These are phyloP conservation scores for Mobula hypostoma DNA, from an alignment of 2,113 vertebrate genomes.

Conservation along the genomic window DNA sequence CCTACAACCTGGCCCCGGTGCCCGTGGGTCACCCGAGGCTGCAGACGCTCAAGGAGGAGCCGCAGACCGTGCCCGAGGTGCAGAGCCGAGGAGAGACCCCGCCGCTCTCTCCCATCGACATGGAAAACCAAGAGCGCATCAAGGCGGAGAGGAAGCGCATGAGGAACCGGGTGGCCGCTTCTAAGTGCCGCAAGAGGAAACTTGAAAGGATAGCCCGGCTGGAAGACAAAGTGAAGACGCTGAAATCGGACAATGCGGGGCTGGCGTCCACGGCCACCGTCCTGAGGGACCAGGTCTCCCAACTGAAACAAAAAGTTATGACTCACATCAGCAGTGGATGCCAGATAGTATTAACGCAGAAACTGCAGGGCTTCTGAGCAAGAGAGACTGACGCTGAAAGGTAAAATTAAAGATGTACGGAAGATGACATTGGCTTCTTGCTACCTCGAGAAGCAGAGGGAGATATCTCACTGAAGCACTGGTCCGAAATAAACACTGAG, in stretches of 20 bases:
- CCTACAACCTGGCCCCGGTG: conserved; percentile 64
- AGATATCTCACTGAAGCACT: background rate
- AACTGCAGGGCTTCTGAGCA: conserved; percentile 68
- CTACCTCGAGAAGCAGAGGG: background rate
- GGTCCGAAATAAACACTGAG: no score
- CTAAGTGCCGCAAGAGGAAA: conserved; percentile 83
- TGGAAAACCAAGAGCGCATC: conserved; percentile 82
- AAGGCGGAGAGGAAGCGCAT: conserved; percentile 83
- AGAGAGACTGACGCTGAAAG: background rate
- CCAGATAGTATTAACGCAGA: conserved; percentile 78
- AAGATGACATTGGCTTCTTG: background rate
- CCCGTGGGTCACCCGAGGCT: conserved; percentile 58
- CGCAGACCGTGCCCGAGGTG: conserved; percentile 77
- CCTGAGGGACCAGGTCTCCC: conserved; percentile 81
- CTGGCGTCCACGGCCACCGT: conserved; percentile 76
- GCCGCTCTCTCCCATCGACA: conserved; percentile 80
- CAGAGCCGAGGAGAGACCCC: conserved; percentile 71
- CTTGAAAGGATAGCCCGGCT: conserved; percentile 84
- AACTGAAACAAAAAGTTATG: conserved; percentile 84
- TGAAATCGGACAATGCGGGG: conserved; percentile 82
- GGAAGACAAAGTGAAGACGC: conserved; percentile 81
- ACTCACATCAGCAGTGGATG: conserved; percentile 85
- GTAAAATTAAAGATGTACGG: background rate
- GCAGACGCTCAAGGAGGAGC: conserved; percentile 75
- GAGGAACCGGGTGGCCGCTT: conserved; percentile 81